Conservation (phyloP, 2,888 invertebrate genomes). For the Synanthedon andrenaeformis region DNA sequence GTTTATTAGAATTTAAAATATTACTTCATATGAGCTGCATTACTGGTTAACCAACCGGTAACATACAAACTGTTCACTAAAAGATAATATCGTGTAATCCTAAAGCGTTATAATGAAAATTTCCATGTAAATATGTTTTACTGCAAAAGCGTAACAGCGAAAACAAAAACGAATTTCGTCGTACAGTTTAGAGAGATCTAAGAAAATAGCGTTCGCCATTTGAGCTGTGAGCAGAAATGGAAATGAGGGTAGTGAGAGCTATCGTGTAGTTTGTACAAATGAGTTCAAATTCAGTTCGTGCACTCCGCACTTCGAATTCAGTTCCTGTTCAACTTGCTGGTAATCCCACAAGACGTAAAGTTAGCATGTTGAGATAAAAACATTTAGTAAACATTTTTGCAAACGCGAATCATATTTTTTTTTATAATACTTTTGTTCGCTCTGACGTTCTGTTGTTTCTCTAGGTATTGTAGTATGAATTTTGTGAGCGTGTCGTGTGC, state of each 20-base stretch:
- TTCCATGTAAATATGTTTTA: not conserved
- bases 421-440: no score
- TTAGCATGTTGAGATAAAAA: not conserved
- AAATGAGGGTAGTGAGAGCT: slow-evolving; percentile 14
- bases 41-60: no score
- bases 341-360: not conserved
- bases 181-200: slow-evolving; percentile 7
- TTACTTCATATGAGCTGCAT: no score
- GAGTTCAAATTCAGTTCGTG: slow-evolving; percentile 11
- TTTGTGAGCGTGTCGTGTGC: no score
- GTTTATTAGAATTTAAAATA: no score
- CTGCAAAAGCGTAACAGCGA: not conserved
- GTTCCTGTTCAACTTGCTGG: not conserved
- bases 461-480: no score
- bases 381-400: not conserved
- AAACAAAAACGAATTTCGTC: slow-evolving; percentile 5
- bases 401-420: not conserved
- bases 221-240: slow-evolving; percentile 7
- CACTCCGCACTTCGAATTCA: slow-evolving; percentile 11
- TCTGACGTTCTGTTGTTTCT: no score
- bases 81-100: no score
- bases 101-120: not conserved
- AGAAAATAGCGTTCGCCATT: slow-evolving; percentile 7
- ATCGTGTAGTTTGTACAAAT: slow-evolving; percentile 24
- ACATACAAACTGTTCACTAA: no score